phyloP scores from a whole-genome alignment of 2,113 vertebrate species.

The Tor tambroides region DNA sequence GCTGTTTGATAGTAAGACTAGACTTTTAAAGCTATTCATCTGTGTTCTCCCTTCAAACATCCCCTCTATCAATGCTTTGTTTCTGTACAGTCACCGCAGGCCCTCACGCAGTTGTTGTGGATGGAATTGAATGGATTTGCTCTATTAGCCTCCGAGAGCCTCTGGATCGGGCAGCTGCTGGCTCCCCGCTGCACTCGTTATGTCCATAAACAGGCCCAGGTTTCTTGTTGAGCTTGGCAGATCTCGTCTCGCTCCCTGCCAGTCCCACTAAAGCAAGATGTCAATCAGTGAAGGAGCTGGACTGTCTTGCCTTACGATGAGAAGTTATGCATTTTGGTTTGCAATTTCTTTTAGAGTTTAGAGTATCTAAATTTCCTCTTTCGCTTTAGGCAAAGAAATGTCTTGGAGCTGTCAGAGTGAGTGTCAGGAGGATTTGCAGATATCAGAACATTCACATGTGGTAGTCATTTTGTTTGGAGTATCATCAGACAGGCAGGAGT shows the following conservation, averaged over 20 bases:
- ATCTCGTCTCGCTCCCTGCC: slow-evolving; percentile 62
- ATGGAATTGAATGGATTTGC: slow-evolving; percentile 43
- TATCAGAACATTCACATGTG: slow-evolving; percentile 3
- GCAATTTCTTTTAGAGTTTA: not conserved
- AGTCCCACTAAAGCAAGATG: slow-evolving; percentile 60
- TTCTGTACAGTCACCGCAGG: slow-evolving; percentile 39
- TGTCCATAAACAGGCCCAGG: slow-evolving; percentile 61
- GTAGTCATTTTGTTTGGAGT: not conserved
- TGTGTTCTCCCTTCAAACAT: not conserved
- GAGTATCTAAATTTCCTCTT: not conserved
- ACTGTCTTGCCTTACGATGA: not conserved
- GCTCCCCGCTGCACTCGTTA: slow-evolving; percentile 59
- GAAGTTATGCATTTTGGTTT: not conserved
- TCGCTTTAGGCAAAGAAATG: not conserved
- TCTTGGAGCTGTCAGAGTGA: not conserved
- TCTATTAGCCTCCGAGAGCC: slow-evolving; percentile 48
- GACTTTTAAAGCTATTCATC: not conserved
- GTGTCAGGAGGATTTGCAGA: not conserved
- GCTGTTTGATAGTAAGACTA: not conserved
- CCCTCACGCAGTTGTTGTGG: slow-evolving; percentile 36
- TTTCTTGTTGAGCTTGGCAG: slow-evolving; percentile 60
- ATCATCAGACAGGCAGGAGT: not conserved
- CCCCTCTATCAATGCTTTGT: slow-evolving; percentile 20
- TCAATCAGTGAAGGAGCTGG: slow-evolving; percentile 56
- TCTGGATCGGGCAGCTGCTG: slow-evolving; percentile 54